Conservation (phyloP, 2,888 invertebrate species). For the Dicranocentrus wangi region DNA sequence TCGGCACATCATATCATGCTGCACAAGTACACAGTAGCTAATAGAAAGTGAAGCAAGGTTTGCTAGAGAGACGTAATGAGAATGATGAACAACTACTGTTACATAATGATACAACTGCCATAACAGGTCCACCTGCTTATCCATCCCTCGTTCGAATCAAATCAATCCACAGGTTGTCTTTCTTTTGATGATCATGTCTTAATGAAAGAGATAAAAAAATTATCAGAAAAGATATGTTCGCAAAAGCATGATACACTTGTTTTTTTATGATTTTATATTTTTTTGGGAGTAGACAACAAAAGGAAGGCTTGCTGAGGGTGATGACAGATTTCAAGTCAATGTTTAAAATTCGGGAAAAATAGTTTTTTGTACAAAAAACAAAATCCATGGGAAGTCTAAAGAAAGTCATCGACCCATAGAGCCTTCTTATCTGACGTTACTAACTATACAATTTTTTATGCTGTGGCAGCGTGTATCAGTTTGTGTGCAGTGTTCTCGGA, state of each 20-base stretch:
- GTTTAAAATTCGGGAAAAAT: conserved; percentile 1
- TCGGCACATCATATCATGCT: too few species aligned
- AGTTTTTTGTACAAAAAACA: too few species aligned
- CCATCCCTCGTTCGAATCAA: conserved; percentile 16
- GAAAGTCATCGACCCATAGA: conserved; percentile 36
- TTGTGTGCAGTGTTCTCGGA: too few species aligned
- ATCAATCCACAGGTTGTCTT: conserved; percentile 36
- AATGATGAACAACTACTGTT: conserved; percentile 52
- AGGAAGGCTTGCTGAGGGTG: neutral
- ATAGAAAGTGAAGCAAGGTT: too few species aligned
- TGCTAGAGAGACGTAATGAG: conserved; percentile 42
- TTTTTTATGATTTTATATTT: neutral
- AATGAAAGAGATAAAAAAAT: neutral
- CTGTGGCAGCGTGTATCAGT: too few species aligned
- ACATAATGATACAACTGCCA: conserved; percentile 27
- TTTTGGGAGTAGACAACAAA: conserved; percentile 11
- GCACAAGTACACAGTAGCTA: too few species aligned
- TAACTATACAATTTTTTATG: too few species aligned
- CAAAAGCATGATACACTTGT: neutral
- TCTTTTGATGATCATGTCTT: conserved; percentile 25
- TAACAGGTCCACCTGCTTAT: conserved; percentile 40
- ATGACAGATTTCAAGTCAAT: conserved; percentile 15
- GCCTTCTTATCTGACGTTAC: too few species aligned
- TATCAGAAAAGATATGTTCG: neutral
- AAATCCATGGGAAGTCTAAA: conserved; percentile 6